phyloP scores from a whole-genome alignment of 1,140 invertebrate genomes.

The Pygmarrhopalites habei region DNA sequence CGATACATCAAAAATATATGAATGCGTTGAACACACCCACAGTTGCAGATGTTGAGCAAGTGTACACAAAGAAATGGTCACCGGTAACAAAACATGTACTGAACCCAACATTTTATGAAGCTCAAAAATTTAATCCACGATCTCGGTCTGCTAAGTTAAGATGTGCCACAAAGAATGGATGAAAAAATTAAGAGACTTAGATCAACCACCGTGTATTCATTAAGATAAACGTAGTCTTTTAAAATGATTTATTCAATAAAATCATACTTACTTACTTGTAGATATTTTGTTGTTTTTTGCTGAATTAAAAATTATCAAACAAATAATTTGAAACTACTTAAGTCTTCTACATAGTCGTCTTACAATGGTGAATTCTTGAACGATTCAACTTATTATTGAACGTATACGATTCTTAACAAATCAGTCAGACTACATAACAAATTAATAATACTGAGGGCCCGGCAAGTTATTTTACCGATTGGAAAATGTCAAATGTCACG shows the following conservation, averaged over 20 bases:
- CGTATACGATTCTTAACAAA: too few species aligned
- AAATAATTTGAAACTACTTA: neutral
- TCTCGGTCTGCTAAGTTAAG: constrained; percentile 81
- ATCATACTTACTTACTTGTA: too few species aligned
- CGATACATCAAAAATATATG: constrained; percentile 40
- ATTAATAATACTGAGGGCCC: too few species aligned
- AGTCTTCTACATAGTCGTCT: neutral
- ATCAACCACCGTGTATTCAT: too few species aligned
- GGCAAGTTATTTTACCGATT: too few species aligned
- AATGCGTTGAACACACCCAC: constrained; percentile 38
- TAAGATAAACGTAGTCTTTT: too few species aligned
- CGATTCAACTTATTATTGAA: too few species aligned
- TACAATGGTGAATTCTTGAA: too few species aligned
- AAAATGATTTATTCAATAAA: too few species aligned
- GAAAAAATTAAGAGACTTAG: neutral
- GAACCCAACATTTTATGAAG: constrained; percentile 62
- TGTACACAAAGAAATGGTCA: constrained; percentile 62
- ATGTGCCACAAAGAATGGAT: constrained; percentile 52
- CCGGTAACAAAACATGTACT: constrained; percentile 74
- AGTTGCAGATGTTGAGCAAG: constrained; percentile 50
- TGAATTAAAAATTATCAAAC: too few species aligned
- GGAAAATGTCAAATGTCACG: too few species aligned
- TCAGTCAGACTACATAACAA: too few species aligned
- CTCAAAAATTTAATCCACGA: constrained; percentile 69
- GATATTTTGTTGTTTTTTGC: neutral